Conservation (phyloP, 2,797 vertebrate genomes). For the Potorous gilbertii region DNA sequence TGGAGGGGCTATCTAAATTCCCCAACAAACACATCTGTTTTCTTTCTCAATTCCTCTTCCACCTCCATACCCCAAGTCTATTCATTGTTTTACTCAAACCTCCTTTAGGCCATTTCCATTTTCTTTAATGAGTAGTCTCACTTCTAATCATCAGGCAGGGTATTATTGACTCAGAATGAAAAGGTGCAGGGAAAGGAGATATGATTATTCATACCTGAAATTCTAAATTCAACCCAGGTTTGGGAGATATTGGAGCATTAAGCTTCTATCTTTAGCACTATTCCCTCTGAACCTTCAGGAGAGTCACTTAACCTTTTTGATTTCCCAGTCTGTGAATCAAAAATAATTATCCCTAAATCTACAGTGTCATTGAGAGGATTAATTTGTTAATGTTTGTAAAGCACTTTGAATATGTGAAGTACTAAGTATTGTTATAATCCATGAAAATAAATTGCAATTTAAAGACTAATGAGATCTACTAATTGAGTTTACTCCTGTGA, state of each 20-base stretch:
- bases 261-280: conserved; percentile 38
- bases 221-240: conserved; percentile 38
- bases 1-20: background rate
- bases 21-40: background rate
- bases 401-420: conserved; percentile 64
- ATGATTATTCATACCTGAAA: conserved; percentile 38
- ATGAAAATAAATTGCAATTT: conserved; percentile 71
- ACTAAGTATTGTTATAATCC: conserved; percentile 68
- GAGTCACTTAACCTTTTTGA: conserved; percentile 66
- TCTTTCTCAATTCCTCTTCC: background rate
- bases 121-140: background rate
- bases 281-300: conserved; percentile 51
- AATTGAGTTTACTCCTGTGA: conserved; percentile 67
- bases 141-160: background rate
- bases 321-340: conserved; percentile 59
- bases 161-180: conserved; percentile 39
- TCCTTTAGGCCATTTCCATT: background rate
- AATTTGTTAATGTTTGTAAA: conserved; percentile 77
- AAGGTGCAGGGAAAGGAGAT: background rate
- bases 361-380: conserved; percentile 70
- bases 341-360: conserved; percentile 69
- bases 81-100: background rate
- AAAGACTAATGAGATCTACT: conserved; percentile 64
- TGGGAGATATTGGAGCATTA: conserved; percentile 27
- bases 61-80: background rate